Conservation (phyloP, 2,113 vertebrate species). For the Campylorhamphus procurvoides region DNA sequence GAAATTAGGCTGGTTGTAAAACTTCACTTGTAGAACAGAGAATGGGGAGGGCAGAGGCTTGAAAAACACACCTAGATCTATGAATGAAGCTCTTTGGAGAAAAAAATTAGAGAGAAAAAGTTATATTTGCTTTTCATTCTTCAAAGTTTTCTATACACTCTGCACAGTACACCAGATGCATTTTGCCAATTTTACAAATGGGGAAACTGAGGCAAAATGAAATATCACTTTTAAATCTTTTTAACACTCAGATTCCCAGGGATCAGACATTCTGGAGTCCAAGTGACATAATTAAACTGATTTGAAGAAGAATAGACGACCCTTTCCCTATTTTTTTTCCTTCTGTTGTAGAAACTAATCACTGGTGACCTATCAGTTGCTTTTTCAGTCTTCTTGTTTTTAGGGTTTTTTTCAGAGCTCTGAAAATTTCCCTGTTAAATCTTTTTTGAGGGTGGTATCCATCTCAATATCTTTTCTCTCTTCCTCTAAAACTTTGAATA, state of each 20-base stretch:
- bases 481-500: background rate
- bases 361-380: background rate
- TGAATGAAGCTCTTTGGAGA: background rate
- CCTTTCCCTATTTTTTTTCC: fast-evolving
- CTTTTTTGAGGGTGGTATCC: background rate
- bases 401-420: background rate
- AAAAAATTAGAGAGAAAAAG: background rate
- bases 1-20: background rate
- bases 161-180: fast-evolving
- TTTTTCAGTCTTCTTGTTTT: background rate
- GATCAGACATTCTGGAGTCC: background rate
- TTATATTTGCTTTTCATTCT: background rate
- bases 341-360: background rate
- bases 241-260: too few relatives aligned
- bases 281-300: background rate
- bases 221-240: background rate
- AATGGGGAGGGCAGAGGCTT: background rate
- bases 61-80: background rate
- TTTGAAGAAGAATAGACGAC: background rate
- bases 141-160: background rate
- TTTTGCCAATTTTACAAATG: background rate
- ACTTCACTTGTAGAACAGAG: fast-evolving
- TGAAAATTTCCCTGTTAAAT: background rate
- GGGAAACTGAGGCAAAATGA: background rate
- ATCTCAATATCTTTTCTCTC: background rate